Base-by-base conservation (phyloP, 1,140 invertebrate species). In the Anoplophora glabripennis region DNA sequence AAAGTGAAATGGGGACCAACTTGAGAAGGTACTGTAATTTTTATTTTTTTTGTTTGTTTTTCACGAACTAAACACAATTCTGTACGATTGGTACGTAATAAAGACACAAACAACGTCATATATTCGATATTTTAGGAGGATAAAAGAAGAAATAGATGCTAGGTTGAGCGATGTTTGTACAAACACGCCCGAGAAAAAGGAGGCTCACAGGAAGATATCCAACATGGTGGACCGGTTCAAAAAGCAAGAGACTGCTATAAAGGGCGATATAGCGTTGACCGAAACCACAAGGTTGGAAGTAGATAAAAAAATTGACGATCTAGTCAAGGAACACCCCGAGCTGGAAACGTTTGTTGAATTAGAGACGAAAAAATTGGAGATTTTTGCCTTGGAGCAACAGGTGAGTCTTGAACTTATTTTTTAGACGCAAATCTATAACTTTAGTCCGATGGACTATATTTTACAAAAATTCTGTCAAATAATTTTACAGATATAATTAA, bases 111-210 rank as follows among this genome's bases (percentile, higher is more conserved):
- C 7, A 17, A 41, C 40, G 40, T n/a, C n/a, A n/a, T n/a, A n/a
- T 41, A 17, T 62, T 75, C 4, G 75, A 72, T 35, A 75, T 72
- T 48, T 53, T 21, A 76, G 78, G 58, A 67, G 75, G 28, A 69
- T 76, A 9, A 81, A 81, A 53, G 77, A 75, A 42, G 74, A 76
- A 15, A 78, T 76, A 0, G 75, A 79, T 58, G 66, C 75, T 9
- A 74, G 79, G 18, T 42, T 81, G 3, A 72, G 72, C 46, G 71
- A 75, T 68, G 60, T 80, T 73, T 55, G 57, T 57, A 4, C 12
- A 55, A 12, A 58, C 42, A 76, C 33, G 70, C 78, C 51, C 67
- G 73, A 61, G 8, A 80, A 79, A 41, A 73, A 72, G 0, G 78
- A 78, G 46, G 76, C 75, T 7, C 79, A 78, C 33, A 72, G 68